These are phyloP conservation scores for Venustoraphidia nigricollis DNA, from an alignment of 2,888 invertebrate genomes.

Conservation along the genomic window DNA sequence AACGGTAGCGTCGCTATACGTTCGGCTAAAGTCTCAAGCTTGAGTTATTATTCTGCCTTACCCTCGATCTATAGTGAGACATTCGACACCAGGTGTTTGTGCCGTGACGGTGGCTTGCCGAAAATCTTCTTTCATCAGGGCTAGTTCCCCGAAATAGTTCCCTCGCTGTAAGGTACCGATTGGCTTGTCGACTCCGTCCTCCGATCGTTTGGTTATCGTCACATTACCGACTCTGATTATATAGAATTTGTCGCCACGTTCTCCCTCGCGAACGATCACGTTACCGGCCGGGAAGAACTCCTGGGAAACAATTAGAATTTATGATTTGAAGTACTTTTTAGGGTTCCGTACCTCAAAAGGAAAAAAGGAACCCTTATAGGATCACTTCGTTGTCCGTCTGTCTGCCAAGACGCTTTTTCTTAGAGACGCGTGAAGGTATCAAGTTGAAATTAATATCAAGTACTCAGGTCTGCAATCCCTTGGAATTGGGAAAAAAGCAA, in stretches of 20 bases:
- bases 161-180: slow-evolving; percentile 52
- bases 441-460: too few species aligned
- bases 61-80: slow-evolving; percentile 73
- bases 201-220: slow-evolving; percentile 46
- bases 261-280: slow-evolving; percentile 71
- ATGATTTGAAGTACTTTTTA: too few species aligned
- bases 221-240: slow-evolving; percentile 78
- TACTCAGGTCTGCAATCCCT: too few species aligned
- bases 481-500: too few species aligned
- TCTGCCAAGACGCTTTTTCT: too few species aligned
- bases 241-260: slow-evolving; percentile 78
- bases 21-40: too few species aligned
- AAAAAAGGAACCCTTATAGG: too few species aligned
- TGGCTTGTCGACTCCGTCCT: slow-evolving; percentile 22
- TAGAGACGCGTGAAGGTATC: too few species aligned
- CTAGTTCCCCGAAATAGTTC: slow-evolving; percentile 81
- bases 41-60: slow-evolving; percentile 26
- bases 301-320: slow-evolving; percentile 23
- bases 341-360: too few species aligned
- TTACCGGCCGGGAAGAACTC: slow-evolving; percentile 69
- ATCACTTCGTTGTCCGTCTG: too few species aligned
- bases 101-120: slow-evolving; percentile 86
- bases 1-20: too few species aligned
- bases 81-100: slow-evolving; percentile 67
- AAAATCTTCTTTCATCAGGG: slow-evolving; percentile 65